Evolutionary conservation across 2,797 vertebrate genomes (phyloP), one percentile per base, ranked within the genome.

Genomic region (Brotula barbata): DNA sequence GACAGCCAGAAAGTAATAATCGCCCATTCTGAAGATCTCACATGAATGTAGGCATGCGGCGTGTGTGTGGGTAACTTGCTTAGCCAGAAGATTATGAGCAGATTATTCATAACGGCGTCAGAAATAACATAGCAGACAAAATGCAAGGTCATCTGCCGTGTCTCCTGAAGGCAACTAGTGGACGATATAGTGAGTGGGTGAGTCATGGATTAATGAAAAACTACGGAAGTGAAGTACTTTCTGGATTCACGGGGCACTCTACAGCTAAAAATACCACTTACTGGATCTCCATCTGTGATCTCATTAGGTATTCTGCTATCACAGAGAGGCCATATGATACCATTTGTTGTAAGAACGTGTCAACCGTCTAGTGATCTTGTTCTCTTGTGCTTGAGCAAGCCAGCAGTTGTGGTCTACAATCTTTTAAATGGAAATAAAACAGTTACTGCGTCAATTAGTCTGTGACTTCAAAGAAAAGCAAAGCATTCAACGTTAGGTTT

Each of bases 331-430:
- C 11, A 25, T 34, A 41, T 40, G 49, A 41, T 58, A 40, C 10
- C 34, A 15, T 3, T 12, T 39, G n/a, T n/a, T n/a, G n/a, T n/a
- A n/a, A n/a, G n/a, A n/a, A n/a, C n/a, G n/a, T n/a, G n/a, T n/a
- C n/a, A 40, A 48, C 46, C 46, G 22, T 49, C 46, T 49, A 33
- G 46, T 49, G 25, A 49, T 34, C 47, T 50, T 33, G 47, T 7
- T 7, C 13, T 62, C 6, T 7, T 22, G 17, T 31, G 13, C 37
- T 7, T 21, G 11, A 36, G 16, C 36, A 33, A 28, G 49, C 9
- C 23, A 31, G 46, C 11, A 34, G 0, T n/a, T 7, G 17, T 36
- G 40, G 53, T 45, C 10, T 12, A 33, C 9, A 1, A 15, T 39
- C 14, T 22, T 44, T 19, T n/a, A n/a, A n/a, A 52, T 22, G 6